Evolutionary conservation across 2,888 invertebrate species (phyloP).

Genomic region (Acanthosepion pharaonis): DNA sequence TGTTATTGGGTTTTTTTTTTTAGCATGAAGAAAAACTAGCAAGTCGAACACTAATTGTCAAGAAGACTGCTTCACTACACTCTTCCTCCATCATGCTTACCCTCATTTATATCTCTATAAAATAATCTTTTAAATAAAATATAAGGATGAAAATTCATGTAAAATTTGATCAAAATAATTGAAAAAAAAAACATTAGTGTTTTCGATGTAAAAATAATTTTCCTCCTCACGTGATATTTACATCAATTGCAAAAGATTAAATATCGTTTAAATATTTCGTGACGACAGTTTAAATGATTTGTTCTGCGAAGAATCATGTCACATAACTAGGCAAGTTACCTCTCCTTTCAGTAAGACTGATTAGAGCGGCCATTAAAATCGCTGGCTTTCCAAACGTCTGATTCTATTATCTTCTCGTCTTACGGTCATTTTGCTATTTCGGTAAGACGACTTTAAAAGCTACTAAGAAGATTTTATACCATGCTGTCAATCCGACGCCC

Average conservation of each 20-base stretch:
- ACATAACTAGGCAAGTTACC: not conserved
- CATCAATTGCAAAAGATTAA: not conserved
- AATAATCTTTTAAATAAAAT: no score
- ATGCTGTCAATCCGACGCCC: not conserved
- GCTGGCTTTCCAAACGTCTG: not conserved
- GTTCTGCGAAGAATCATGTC: not conserved
- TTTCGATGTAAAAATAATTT: no score
- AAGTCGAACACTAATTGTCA: no score
- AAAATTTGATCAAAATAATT: no score
- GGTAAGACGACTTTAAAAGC: not conserved
- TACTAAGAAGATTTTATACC: not conserved
- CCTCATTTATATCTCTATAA: no score
- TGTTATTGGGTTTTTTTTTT: no score
- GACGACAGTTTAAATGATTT: not conserved
- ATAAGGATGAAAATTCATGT: no score
- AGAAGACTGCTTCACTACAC: no score
- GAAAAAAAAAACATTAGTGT: no score
- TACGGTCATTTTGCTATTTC: constrained; percentile 18
- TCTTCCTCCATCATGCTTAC: no score
- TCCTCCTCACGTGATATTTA: not conserved
- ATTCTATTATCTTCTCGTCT: constrained; percentile 17
- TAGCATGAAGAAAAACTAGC: no score
- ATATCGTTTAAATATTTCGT: not conserved
- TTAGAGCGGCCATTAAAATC: not conserved
- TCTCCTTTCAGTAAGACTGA: not conserved